Conservation (phyloP, 2,113 vertebrate genomes). For the cattle (Bos taurus) region DNA sequence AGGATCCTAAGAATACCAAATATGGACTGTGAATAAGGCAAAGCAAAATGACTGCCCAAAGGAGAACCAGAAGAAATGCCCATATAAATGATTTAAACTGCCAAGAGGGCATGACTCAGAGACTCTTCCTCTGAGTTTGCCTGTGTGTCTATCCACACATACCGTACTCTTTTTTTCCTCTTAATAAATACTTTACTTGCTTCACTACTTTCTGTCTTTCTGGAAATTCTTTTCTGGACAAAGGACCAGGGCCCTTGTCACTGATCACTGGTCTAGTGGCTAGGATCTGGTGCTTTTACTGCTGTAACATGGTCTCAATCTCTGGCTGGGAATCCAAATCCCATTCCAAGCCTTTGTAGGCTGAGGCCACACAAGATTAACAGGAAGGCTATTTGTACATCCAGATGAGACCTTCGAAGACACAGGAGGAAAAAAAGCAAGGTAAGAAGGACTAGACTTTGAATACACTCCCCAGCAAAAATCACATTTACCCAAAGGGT, state of each 20-base stretch:
- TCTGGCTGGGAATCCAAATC: not conserved
- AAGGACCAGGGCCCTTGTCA: not conserved
- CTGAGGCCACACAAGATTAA: not conserved
- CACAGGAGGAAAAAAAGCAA: not conserved
- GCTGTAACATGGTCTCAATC: not conserved
- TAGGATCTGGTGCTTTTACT: not conserved
- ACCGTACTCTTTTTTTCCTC: not conserved
- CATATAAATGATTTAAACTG: not conserved
- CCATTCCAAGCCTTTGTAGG: not conserved
- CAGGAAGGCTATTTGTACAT: not conserved
- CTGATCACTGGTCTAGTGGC: not conserved
- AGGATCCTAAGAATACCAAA: not conserved
- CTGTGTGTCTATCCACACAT: not conserved
- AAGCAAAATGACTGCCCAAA: not conserved
- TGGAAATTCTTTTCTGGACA: not conserved
- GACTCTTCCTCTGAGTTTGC: not conserved
- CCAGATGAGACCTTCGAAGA: not conserved
- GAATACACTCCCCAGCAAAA: not conserved
- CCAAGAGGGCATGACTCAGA: not conserved
- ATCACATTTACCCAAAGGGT: not conserved
- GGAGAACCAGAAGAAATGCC: not conserved
- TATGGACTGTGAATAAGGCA: not conserved
- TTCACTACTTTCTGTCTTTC: not conserved
- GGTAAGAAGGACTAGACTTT: not conserved
- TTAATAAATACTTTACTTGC: not conserved